Conservation (phyloP, 2,888 invertebrate species). For the Drosophila lutescens region DNA sequence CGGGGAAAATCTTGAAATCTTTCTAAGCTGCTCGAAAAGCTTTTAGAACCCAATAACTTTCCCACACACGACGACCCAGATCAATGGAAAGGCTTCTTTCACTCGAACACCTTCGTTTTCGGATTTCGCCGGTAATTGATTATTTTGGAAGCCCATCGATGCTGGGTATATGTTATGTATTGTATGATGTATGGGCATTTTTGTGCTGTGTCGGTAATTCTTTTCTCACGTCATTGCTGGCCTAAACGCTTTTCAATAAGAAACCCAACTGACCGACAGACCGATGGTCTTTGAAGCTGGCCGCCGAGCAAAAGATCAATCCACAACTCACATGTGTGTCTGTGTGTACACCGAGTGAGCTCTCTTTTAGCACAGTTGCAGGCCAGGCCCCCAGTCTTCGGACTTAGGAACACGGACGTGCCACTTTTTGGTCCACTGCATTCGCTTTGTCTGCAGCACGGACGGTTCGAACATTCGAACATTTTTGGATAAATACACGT, state of each 20-base stretch:
- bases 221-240: conserved; percentile 51
- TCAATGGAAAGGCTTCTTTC: conserved; percentile 25
- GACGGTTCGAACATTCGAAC: conserved; percentile 29
- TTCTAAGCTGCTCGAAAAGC: conserved; percentile 27
- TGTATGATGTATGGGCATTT: conserved; percentile 19
- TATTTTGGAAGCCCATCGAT: conserved; percentile 46
- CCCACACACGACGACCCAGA: conserved; percentile 45
- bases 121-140: conserved; percentile 43
- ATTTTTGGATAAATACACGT: conserved; percentile 54
- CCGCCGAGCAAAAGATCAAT: conserved; percentile 44
- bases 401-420: conserved; percentile 46
- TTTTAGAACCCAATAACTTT: conserved; percentile 41
- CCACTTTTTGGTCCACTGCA: conserved; percentile 49
- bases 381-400: conserved; percentile 30
- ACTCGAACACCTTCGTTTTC: conserved; percentile 39
- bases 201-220: conserved; percentile 34
- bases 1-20: background rate
- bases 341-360: conserved; percentile 3
- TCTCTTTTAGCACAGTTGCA: conserved; percentile 51
- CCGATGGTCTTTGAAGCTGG: conserved; percentile 36
- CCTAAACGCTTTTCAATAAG: conserved; percentile 45
- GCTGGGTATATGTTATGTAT: background rate
- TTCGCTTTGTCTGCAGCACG: conserved; percentile 50
- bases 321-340: conserved; percentile 12
- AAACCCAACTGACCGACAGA: conserved; percentile 11